A percentile compares a stretch with the other conserved stretches of the same genome.
Conservation (phyloP, 1,140 invertebrate genomes). For the Babylonia areolata region DNA sequence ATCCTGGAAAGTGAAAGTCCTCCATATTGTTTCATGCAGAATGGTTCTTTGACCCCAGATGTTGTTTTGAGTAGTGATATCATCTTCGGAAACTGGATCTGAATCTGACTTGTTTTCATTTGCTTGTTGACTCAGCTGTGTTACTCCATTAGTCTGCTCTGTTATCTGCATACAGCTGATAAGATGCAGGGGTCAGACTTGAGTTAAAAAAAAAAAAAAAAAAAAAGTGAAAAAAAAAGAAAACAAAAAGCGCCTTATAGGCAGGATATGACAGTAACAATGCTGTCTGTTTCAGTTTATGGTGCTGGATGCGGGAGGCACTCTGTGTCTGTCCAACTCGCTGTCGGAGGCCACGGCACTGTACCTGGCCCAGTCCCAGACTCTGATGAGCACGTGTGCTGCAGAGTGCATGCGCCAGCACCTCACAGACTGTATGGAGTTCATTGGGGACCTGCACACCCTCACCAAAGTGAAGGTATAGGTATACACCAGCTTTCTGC, state of each 20-base stretch:
- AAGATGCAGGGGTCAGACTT: too few species aligned
- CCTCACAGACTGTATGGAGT: constrained; percentile 95
- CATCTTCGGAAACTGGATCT: too few species aligned
- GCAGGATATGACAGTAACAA: too few species aligned
- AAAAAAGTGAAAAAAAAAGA: neutral
- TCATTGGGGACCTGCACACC: constrained; percentile 96
- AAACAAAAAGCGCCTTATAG: neutral
- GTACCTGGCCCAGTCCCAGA: constrained; percentile 71
- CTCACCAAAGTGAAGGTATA: constrained; percentile 95
- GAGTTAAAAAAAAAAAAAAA: neutral
- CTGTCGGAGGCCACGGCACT: constrained; percentile 67
- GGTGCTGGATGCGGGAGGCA: constrained; percentile 86
- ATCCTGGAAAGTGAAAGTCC: too few species aligned
- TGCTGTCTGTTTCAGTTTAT: constrained; percentile 73
- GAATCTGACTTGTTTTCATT: too few species aligned
- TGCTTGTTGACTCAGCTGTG: too few species aligned
- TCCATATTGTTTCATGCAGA: too few species aligned
- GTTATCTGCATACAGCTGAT: too few species aligned
- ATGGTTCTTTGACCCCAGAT: too few species aligned
- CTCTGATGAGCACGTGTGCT: constrained; percentile 85
- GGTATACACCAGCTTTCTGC: too few species aligned
- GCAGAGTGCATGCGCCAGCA: constrained; percentile 95
- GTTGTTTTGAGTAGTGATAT: too few species aligned
- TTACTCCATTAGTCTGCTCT: too few species aligned
- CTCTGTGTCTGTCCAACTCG: constrained; percentile 81